Evolutionary conservation across 37 sponge, comb jelly and placozoan species (phyloP).

Genomic region (Geodia barretti): DNA sequence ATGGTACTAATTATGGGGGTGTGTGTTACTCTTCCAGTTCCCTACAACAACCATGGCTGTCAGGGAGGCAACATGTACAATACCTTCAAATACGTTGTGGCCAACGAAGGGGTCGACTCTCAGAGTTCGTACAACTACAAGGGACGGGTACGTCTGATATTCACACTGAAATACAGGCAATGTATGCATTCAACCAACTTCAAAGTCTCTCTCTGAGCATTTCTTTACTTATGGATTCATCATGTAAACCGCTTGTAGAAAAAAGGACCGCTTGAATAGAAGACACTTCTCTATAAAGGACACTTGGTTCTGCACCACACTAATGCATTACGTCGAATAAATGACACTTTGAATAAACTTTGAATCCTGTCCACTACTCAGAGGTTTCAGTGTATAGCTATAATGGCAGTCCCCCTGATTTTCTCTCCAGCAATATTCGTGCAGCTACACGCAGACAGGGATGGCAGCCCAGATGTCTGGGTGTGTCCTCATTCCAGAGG

Average conservation of each 20-base stretch:
- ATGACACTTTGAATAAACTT: too few species aligned
- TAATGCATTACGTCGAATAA: too few species aligned
- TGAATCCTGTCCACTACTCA: too few species aligned
- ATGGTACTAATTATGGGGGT: neutral
- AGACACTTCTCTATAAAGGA: neutral
- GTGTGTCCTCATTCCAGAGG: constrained; percentile 12
- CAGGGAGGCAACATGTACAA: constrained; percentile 56
- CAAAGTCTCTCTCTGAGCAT: too few species aligned
- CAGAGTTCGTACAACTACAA: constrained; percentile 36
- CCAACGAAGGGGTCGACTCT: constrained; percentile 55
- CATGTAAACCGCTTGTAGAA: too few species aligned
- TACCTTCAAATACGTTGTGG: constrained; percentile 54
- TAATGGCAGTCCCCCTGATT: too few species aligned
- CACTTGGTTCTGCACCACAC: too few species aligned
- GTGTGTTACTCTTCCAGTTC: constrained; percentile 9
- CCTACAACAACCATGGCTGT: constrained; percentile 78
- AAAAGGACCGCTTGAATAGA: neutral
- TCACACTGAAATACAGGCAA: too few species aligned
- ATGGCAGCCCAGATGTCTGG: constrained; percentile 38
- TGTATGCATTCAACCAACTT: too few species aligned
- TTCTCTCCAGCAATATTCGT: constrained; percentile 23
- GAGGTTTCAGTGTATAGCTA: too few species aligned
- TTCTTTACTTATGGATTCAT: too few species aligned
- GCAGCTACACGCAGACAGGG: constrained; percentile 30
- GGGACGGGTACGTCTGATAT: constrained; percentile 45